Conservation (phyloP, 2,113 vertebrate genomes). For the Sclerurus mexicanus region DNA sequence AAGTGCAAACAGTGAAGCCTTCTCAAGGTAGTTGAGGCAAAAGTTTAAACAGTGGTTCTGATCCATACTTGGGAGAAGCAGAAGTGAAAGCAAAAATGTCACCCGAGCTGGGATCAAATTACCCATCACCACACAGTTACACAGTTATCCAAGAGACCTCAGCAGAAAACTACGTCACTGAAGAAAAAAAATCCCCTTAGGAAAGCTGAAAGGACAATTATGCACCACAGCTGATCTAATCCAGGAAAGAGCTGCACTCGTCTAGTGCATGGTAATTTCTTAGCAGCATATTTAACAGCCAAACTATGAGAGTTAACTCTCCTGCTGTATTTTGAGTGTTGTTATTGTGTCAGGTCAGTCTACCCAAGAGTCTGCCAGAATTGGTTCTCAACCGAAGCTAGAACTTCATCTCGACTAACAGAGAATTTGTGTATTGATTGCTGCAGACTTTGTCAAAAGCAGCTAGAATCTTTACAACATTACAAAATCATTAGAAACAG, state of each 20-base stretch:
- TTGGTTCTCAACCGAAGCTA: neutral
- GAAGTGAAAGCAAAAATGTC: neutral
- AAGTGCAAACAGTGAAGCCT: neutral
- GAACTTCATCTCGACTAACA: neutral
- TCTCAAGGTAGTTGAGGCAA: neutral
- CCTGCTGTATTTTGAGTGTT: neutral
- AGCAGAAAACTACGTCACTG: neutral
- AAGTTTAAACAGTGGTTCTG: neutral
- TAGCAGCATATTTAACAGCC: neutral
- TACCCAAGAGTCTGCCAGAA: neutral
- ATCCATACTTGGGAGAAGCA: neutral
- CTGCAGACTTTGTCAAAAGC: neutral
- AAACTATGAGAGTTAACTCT: neutral
- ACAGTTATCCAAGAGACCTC: neutral
- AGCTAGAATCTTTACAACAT: neutral
- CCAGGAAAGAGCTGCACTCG: rapidly evolving
- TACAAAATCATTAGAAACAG: neutral
- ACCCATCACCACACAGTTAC: neutral
- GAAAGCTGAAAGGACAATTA: neutral
- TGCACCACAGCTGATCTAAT: neutral
- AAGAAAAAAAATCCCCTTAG: neutral
- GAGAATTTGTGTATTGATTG: neutral
- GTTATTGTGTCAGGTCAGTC: neutral
- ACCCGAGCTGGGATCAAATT: neutral
- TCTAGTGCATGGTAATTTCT: neutral